A percentile compares a stretch with the other conserved stretches of the same genome.
Evolutionary conservation across 2,797 vertebrate species (phyloP).

Genomic region (Bradypodion pumilum): DNA sequence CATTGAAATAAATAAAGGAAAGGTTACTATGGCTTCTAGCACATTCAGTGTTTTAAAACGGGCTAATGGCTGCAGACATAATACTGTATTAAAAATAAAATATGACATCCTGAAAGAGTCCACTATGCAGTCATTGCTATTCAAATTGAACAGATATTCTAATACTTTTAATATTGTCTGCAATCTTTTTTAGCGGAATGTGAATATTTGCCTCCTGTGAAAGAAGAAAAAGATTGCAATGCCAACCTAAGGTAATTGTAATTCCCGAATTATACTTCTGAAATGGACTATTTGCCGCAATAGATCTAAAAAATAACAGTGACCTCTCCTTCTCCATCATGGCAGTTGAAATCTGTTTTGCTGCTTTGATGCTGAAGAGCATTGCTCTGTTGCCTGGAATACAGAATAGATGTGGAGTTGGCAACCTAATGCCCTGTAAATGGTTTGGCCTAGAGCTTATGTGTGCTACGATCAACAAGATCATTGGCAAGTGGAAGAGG

Average conservation of each 20-base stretch:
- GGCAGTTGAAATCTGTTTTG: not conserved
- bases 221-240: constrained; percentile 79
- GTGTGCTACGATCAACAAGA: not conserved
- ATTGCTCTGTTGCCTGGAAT: not conserved
- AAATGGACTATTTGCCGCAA: not conserved
- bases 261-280: constrained; percentile 23
- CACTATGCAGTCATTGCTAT: constrained; percentile 1
- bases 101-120: not conserved
- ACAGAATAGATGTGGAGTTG: not conserved
- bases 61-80: not conserved
- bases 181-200: constrained; percentile 62
- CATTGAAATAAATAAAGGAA: constrained; percentile 7
- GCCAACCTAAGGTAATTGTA: constrained; percentile 73
- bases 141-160: constrained; percentile 2
- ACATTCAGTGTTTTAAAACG: constrained; percentile 34
- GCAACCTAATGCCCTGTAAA: not conserved
- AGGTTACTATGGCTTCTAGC: constrained; percentile 15
- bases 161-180: constrained; percentile 47
- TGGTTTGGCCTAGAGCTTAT: not conserved
- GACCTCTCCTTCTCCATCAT: not conserved
- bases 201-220: constrained; percentile 77
- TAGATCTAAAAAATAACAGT: constrained; percentile 1
- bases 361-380: not conserved
- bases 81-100: constrained; percentile 44
- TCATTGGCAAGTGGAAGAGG: not conserved